phyloP scores from a whole-genome alignment of 2,888 invertebrate genomes.

The Argynnis bischoffii region DNA sequence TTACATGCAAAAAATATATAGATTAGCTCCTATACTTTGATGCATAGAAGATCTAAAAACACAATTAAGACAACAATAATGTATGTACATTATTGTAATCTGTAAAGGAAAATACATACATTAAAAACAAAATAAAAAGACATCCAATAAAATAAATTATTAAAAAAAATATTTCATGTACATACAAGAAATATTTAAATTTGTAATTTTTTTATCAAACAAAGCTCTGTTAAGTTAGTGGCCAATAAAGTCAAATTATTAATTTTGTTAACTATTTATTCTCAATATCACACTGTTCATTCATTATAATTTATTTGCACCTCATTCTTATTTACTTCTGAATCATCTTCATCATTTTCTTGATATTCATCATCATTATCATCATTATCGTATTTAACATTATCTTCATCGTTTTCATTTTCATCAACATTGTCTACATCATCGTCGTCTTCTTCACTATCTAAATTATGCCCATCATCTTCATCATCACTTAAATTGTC shows the following conservation, averaged over 20 bases:
- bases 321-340: conserved; percentile 47
- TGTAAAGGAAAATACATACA: no score
- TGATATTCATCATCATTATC: conserved; percentile 46
- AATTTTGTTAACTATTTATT: conserved; percentile 25
- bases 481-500: conserved; percentile 42
- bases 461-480: conserved; percentile 42
- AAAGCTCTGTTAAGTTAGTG: conserved; percentile 51
- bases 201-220: conserved; percentile 7
- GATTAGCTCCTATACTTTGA: no score
- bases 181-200: no score
- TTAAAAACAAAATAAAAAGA: no score
- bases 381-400: conserved; percentile 47
- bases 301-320: conserved; percentile 49
- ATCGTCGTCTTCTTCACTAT: conserved; percentile 49
- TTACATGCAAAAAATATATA: no score
- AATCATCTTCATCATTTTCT: conserved; percentile 45
- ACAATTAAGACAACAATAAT: no score
- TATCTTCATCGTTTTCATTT: conserved; percentile 45
- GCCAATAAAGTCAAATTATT: conserved; percentile 54
- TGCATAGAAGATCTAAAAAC: no score
- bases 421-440: conserved; percentile 42
- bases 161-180: no score
- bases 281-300: conserved; percentile 48
- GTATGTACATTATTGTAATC: no score
- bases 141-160: no score